A percentile compares a stretch with the other conserved stretches of the same genome.
These are phyloP conservation scores for Pterostichus madidus DNA, from an alignment of 2,888 invertebrate species.

Conservation along the genomic window DNA sequence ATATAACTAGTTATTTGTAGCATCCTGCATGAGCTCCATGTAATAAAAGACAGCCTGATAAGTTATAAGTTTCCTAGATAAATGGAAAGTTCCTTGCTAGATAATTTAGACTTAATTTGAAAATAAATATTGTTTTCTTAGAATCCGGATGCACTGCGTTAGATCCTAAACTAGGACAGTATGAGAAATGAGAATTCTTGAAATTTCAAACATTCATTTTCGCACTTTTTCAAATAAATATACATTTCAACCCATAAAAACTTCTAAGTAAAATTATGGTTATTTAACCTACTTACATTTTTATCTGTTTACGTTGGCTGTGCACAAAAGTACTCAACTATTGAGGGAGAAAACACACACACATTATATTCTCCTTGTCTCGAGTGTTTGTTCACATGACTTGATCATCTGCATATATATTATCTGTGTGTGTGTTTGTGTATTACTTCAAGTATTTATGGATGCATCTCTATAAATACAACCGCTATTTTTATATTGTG, in stretches of 20 bases:
- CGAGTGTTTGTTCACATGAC: constrained; percentile 33
- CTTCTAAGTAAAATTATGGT: constrained; percentile 4
- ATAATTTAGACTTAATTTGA: too few species aligned
- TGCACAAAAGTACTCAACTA: neutral
- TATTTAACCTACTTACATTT: constrained; percentile 12
- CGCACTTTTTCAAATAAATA: constrained; percentile 7
- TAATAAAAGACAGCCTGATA: too few species aligned
- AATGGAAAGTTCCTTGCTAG: too few species aligned
- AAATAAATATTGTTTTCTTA: too few species aligned
- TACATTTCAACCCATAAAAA: neutral
- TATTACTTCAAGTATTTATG: constrained; percentile 51
- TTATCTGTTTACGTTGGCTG: constrained; percentile 14
- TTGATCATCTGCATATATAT: constrained; percentile 14
- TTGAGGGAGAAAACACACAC: neutral
- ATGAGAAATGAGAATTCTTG: neutral
- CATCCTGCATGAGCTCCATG: too few species aligned
- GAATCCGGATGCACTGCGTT: too few species aligned
- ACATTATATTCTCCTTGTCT: neutral
- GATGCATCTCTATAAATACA: constrained; percentile 55
- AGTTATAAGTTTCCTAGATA: too few species aligned
- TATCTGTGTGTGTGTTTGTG: neutral
- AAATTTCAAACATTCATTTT: constrained; percentile 11
- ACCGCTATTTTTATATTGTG: constrained; percentile 29
- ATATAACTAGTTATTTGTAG: too few species aligned
- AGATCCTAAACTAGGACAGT: too few species aligned